Conservation (phyloP, 2,888 invertebrate species). For the Amblyteles armatorius region DNA sequence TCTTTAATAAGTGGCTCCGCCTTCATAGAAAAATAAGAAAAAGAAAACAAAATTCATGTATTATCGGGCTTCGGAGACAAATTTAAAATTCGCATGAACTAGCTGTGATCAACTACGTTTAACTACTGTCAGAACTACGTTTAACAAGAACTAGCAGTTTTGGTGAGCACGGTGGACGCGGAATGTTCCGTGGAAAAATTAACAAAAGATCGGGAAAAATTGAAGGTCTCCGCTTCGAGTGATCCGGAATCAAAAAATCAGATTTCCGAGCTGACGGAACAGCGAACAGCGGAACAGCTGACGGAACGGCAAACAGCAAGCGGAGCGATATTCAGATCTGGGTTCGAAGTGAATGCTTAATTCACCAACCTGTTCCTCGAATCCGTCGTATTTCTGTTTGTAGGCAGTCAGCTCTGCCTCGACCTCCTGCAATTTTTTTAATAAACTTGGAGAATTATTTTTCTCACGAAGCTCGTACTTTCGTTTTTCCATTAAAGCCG, state of each 20-base stretch:
- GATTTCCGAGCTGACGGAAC: too few relatives aligned
- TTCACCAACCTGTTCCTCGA: slow-evolving; percentile 63
- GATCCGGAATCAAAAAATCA: too few relatives aligned
- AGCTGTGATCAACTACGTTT: background rate
- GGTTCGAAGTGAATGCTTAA: background rate
- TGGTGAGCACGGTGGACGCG: too few relatives aligned
- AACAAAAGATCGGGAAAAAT: too few relatives aligned
- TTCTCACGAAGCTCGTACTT: slow-evolving; percentile 82
- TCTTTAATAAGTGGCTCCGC: slow-evolving; percentile 1
- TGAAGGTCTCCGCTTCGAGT: too few relatives aligned
- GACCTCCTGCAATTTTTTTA: slow-evolving; percentile 59
- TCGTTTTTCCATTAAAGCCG: slow-evolving; percentile 74
- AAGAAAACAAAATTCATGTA: background rate
- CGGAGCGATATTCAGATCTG: background rate
- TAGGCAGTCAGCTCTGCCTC: slow-evolving; percentile 74
- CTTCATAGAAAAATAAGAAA: background rate
- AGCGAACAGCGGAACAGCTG: too few relatives aligned
- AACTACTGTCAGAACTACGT: too few relatives aligned
- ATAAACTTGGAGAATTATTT: background rate
- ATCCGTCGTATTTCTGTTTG: slow-evolving; percentile 72
- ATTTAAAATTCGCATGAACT: background rate
- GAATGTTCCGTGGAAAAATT: too few relatives aligned
- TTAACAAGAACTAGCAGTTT: too few relatives aligned
- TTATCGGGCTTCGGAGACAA: background rate
- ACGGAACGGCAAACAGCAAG: too few relatives aligned